Base-by-base conservation (phyloP, 2,113 vertebrate species). In the Mugil cephalus region DNA sequence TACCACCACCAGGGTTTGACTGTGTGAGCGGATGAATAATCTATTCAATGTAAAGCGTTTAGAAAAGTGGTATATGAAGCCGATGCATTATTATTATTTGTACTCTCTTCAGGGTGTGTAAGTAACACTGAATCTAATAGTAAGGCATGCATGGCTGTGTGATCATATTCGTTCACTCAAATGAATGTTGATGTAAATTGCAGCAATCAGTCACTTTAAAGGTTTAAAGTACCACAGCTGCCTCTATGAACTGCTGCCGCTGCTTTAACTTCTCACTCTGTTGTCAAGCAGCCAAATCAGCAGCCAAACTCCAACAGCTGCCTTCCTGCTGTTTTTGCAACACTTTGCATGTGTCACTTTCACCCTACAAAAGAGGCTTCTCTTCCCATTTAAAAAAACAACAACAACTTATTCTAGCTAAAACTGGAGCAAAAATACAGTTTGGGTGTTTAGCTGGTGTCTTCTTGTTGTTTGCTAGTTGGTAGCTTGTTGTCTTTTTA, bases 121-220 rank as follows among this genome's bases (percentile, higher is more conserved):
- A 36, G 17, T 73, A 30, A 46, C 8, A 9, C 53, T 34, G 42
- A 48, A 24, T 55, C 21, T 55, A 48, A 54, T 73, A 13, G 45
- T 63, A 13, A n/a, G n/a, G 56, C 24, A 19, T 36, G 43, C 19
- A 39, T 58, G 30, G 30, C 38, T 51, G n/a, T 21, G 40, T 55
- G n/a, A n/a, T 39, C 35, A n/a, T 35, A 43, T 53, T 65, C 54
- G 54, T 39, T 56, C 38, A 69, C 65, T 69, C 78, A 52, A 47
- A 50, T 51, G 60, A 6, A 35, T 39, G 69, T 52, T 53, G 18
- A 75, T 74, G 78, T 43, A 80, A 74, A 74, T 74, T 43, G 60
- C 50, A 45, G 58, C 77, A 74, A 50, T 58, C 63, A 63, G 56
- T 14, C 45, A 15, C 24, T 65, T 30, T 51, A 80, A 34, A 50